Evolutionary conservation across 1,140 invertebrate genomes (phyloP), one percentile per base, ranked within the genome.

Genomic region (Heliothis subflexa): DNA sequence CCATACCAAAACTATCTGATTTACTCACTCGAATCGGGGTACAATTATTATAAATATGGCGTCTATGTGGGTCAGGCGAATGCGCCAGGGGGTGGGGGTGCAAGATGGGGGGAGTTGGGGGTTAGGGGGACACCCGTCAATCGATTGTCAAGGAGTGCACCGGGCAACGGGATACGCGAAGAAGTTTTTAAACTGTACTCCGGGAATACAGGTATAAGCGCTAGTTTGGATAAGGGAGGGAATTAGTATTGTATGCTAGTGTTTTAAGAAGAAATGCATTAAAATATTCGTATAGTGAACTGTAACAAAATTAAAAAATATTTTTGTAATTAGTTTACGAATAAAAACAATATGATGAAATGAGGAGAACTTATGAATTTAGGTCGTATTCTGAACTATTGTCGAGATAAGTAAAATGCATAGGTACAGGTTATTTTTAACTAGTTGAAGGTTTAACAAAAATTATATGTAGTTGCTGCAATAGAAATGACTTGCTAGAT

Each of bases 41-140:
- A 91, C 93, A 94, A 94, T 94, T 94, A 94, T 93, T 93, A 94
- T 94, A 94, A 94, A 94, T 94, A 94, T 93, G 89, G 88, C 89
- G 83, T 83, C 89, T 82, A 94, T 94, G 88, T 94, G 91, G 93
- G 93, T 94, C 92, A 94, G 85, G 83, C 77, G 87, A 81, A 84
- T 83, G 83, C 79, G 85, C 78, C 18, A 21, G 28, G 59, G 68
- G 82, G 64, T 85, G 82, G 81, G 84, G 84, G 82, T 83, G 86
- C 82, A 85, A 79, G 86, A 83, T 47, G 64, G 78, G 66, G 77
- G 80, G 66, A 16, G 73, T 28, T 49, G 14, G 75, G 79, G 68
- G 77, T 62, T 13, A 79, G 74, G 88, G 83, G 85, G 89, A 87
- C 92, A 89, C 89, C 92, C 93, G 94, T 94, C 94, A 94, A 94